Conservation (phyloP, 2,888 invertebrate species). For the Leptinotarsa haldemani region DNA sequence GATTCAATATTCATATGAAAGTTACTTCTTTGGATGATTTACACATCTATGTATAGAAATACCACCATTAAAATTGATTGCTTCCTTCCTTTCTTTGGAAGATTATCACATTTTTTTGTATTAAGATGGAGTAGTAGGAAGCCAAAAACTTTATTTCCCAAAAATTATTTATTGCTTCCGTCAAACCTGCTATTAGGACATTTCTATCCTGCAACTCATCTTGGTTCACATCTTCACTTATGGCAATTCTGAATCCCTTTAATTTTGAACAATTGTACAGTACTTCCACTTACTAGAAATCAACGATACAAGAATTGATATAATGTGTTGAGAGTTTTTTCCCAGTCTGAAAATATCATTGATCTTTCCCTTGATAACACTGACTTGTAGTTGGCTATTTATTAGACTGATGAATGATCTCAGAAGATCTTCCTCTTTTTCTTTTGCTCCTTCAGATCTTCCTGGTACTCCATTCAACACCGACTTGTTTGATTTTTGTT, state of each 20-base stretch:
- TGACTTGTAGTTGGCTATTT: slow-evolving; percentile 22
- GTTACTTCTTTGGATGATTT: no score
- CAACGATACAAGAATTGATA: slow-evolving; percentile 18
- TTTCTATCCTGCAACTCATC: slow-evolving; percentile 13
- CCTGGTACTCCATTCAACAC: slow-evolving; percentile 19
- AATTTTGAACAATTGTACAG: slow-evolving; percentile 20
- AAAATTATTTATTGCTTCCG: slow-evolving; percentile 11
- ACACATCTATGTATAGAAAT: no score
- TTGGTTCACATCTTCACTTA: slow-evolving; percentile 17
- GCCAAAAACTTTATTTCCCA: no score
- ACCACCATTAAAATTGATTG: no score
- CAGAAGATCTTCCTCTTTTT: slow-evolving; percentile 8
- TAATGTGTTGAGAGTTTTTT: slow-evolving; percentile 10
- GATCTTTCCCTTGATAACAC: slow-evolving; percentile 17
- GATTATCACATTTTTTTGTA: no score
- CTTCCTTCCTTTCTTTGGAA: no score
- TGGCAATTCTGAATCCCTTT: slow-evolving; percentile 19
- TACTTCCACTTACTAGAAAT: slow-evolving; percentile 17
- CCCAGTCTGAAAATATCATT: slow-evolving; percentile 24
- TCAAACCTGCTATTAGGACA: neutral
- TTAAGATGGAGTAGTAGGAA: no score
- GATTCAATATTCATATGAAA: no score
- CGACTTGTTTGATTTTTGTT: slow-evolving; percentile 7
- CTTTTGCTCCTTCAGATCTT: slow-evolving; percentile 15
- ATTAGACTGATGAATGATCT: slow-evolving; percentile 12